Conservation (phyloP, 2,113 vertebrate genomes). For the Cyanoliseus patagonus region DNA sequence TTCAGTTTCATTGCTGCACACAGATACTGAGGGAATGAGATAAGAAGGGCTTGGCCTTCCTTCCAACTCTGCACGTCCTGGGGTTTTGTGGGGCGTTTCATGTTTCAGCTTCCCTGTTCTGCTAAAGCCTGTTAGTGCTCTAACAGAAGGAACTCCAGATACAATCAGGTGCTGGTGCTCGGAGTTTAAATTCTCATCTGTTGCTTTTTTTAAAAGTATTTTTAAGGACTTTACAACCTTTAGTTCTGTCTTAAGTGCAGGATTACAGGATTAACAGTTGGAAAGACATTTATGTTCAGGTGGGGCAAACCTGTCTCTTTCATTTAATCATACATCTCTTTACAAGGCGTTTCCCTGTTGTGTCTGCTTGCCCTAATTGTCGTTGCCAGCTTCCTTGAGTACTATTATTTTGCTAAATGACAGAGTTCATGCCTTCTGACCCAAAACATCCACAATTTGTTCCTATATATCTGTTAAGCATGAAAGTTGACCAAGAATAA, state of each 20-base stretch:
- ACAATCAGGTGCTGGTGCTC: not conserved
- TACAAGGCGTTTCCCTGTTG: not conserved
- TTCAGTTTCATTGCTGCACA: not conserved
- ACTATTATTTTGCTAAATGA: not conserved
- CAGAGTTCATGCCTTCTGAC: not conserved
- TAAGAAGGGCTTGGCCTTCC: conserved; percentile 30
- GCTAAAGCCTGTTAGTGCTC: not conserved
- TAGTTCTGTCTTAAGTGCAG: not conserved
- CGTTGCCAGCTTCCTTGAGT: conserved; percentile 18
- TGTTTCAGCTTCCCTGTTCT: not conserved
- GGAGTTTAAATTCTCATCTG: not conserved
- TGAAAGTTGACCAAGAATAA: not conserved
- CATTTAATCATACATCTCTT: not conserved
- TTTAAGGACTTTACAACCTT: not conserved
- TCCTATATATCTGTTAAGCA: not conserved
- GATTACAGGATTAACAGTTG: not conserved
- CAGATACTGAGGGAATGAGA: not conserved
- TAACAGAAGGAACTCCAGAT: conserved; percentile 8
- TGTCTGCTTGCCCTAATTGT: not conserved
- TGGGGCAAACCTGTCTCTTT: not conserved
- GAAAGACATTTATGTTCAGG: conserved; percentile 9
- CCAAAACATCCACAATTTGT: not conserved
- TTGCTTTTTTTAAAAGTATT: not conserved
- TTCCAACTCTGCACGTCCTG: not conserved
- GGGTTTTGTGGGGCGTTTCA: not conserved